phyloP scores from a whole-genome alignment of 2,797 vertebrate species.

The Distichodus sexfasciatus region DNA sequence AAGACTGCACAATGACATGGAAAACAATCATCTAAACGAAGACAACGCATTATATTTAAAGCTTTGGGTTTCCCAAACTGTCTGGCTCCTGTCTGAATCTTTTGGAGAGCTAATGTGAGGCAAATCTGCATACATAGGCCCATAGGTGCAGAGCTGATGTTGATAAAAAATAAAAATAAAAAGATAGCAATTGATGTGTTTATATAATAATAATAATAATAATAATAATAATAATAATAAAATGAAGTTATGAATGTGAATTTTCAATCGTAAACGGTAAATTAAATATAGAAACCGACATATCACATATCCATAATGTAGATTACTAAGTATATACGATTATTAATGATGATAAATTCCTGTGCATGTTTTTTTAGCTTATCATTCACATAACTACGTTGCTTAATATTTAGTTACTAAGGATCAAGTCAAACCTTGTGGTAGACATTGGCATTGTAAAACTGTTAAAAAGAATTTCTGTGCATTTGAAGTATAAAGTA shows the following conservation, averaged over 20 bases:
- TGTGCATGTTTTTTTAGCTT: background rate
- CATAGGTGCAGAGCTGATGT: too few relatives aligned
- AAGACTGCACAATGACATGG: conserved; percentile 35
- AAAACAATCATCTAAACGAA: conserved; percentile 20
- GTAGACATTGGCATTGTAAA: background rate
- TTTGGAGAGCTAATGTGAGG: background rate
- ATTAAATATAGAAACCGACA: too few relatives aligned
- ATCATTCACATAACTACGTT: background rate
- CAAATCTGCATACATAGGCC: background rate
- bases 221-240: too few relatives aligned
- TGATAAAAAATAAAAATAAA: too few relatives aligned
- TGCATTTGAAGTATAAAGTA: background rate
- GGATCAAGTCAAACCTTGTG: background rate
- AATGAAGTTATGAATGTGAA: too few relatives aligned
- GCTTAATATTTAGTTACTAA: background rate
- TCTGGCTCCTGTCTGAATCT: background rate
- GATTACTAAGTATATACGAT: background rate
- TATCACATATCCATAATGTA: too few relatives aligned
- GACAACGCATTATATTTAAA: conserved; percentile 20
- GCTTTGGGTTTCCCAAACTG: background rate
- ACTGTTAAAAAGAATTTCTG: background rate
- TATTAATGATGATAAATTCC: background rate
- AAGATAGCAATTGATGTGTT: too few relatives aligned
- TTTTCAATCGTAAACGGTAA: too few relatives aligned
- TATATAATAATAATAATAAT: too few relatives aligned